These are phyloP conservation scores for Galerucella pusilla DNA, from an alignment of 2,888 invertebrate genomes.

Conservation along the genomic window DNA sequence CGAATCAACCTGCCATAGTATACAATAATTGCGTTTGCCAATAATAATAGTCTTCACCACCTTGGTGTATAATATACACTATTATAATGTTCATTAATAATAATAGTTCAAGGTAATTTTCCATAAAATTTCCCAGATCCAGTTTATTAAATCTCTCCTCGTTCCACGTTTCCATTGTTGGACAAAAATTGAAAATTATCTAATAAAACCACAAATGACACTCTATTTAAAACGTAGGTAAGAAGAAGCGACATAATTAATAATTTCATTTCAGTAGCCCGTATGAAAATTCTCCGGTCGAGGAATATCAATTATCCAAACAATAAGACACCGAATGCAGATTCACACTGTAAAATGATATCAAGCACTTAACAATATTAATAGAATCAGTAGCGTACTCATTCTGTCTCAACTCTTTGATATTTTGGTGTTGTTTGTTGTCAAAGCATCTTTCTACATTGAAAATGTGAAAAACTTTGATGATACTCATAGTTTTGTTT, in stretches of 20 bases:
- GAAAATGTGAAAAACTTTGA: no score
- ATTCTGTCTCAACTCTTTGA: background rate
- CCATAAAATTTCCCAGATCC: background rate
- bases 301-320: constrained; percentile 57
- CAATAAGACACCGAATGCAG: constrained; percentile 59
- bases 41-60: no score
- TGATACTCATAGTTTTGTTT: no score
- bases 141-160: background rate
- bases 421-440: no score
- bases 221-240: constrained; percentile 12
- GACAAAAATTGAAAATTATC: constrained; percentile 22
- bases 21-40: no score
- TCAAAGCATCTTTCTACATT: no score
- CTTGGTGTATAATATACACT: no score
- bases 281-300: constrained; percentile 49
- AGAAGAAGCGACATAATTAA: constrained; percentile 34
- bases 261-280: constrained; percentile 37
- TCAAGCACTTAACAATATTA: constrained; percentile 60
- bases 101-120: background rate
- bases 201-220: constrained; percentile 35
- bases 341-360: constrained; percentile 64
- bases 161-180: constrained; percentile 12
- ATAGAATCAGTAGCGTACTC: constrained; percentile 25
- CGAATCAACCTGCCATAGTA: no score
- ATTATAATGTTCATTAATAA: no score